These are phyloP conservation scores for Acrocephalus scirpaceus DNA, from an alignment of 2,797 vertebrate genomes.

Conservation along the genomic window DNA sequence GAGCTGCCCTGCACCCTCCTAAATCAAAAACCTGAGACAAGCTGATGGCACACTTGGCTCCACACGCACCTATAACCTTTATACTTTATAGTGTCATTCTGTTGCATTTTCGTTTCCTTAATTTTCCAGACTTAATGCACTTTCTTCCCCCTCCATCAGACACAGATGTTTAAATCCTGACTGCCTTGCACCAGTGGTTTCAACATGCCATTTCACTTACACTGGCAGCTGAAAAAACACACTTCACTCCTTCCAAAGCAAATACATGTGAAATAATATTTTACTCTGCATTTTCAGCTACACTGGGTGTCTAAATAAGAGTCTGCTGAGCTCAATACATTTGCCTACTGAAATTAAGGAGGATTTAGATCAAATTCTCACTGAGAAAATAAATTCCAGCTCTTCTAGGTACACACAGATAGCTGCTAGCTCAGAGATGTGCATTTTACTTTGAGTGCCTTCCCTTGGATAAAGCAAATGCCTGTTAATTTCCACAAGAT, in stretches of 20 bases:
- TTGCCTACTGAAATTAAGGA: background rate
- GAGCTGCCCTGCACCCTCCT: background rate
- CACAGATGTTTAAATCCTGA: background rate
- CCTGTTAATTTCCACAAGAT: slow-evolving; percentile 1
- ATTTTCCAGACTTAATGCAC: background rate
- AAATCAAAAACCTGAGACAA: background rate
- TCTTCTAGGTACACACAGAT: background rate
- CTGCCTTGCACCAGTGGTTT: background rate
- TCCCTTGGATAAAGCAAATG: background rate
- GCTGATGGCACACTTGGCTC: background rate
- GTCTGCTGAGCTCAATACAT: background rate
- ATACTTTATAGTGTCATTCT: background rate
- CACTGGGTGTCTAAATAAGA: background rate
- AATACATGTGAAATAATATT: background rate
- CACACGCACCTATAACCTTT: rapidly evolving
- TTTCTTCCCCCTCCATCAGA: rapidly evolving
- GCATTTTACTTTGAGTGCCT: background rate
- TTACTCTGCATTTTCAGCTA: slow-evolving; percentile 3
- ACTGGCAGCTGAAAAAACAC: background rate
- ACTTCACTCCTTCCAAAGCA: background rate
- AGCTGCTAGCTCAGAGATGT: background rate
- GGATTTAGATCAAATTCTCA: background rate
- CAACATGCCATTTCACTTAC: background rate
- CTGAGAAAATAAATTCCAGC: background rate
- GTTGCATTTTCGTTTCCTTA: background rate